Evolutionary conservation across 2,113 vertebrate species (phyloP).

Genomic region (Pelecanus crispus): DNA sequence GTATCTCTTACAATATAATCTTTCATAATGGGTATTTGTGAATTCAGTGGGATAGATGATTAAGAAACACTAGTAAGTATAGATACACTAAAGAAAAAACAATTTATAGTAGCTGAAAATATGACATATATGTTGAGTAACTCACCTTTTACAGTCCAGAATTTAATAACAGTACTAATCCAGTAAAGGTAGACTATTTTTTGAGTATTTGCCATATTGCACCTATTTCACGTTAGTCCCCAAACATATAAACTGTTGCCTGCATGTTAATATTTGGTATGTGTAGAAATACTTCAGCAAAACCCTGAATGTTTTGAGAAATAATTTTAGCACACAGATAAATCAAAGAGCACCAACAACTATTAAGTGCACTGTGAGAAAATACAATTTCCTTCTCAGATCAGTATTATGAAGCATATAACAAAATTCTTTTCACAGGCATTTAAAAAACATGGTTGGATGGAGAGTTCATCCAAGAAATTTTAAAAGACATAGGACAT

Average conservation of each 20-base stretch:
- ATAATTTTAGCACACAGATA: constrained; percentile 24
- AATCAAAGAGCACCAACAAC: not conserved
- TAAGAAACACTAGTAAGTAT: not conserved
- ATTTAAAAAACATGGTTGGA: not conserved
- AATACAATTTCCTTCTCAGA: not conserved
- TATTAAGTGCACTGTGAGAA: not conserved
- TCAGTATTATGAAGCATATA: not conserved
- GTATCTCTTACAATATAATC: not conserved
- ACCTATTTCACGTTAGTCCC: not conserved
- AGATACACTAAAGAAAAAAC: not conserved
- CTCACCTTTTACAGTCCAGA: not conserved
- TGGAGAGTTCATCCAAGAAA: not conserved
- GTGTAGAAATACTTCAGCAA: constrained; percentile 2
- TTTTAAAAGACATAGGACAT: not conserved
- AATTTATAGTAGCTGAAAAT: not conserved
- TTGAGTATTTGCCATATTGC: not conserved
- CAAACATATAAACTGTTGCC: not conserved
- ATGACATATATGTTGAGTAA: not conserved
- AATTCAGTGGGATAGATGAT: not conserved
- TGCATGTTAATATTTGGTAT: constrained; percentile 26
- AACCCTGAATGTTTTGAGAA: constrained; percentile 12
- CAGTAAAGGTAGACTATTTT: not conserved
- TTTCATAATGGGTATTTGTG: not conserved
- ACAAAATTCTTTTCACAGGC: not conserved
- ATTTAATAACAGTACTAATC: not conserved